Evolutionary conservation across 2,888 invertebrate species (phyloP).

Genomic region (Caenorhabditis drosophilae): DNA sequence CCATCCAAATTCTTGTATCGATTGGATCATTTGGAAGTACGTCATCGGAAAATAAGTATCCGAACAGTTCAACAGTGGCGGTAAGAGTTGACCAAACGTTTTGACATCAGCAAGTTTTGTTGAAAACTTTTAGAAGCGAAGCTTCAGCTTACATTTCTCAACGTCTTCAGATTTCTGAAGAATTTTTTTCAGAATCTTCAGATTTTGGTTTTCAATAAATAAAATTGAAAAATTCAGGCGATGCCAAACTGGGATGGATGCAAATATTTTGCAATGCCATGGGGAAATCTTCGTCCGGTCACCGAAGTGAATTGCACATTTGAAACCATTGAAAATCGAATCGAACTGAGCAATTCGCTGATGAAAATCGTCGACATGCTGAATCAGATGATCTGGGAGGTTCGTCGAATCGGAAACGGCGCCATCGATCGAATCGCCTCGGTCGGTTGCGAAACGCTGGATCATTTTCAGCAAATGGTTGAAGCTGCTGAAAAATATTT

Average conservation of each 20-base stretch:
- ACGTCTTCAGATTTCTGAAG: no score
- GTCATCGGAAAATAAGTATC: constrained; percentile 3
- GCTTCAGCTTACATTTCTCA: no score
- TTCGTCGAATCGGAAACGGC: constrained; percentile 18
- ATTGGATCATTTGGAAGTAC: constrained; percentile 41
- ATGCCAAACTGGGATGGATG: constrained; percentile 60
- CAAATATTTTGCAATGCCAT: constrained; percentile 61
- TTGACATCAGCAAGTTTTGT: no score
- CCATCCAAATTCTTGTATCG: constrained; percentile 46
- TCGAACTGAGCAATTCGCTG: constrained; percentile 54
- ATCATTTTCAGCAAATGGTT: constrained; percentile 31
- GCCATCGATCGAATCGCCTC: constrained; percentile 33
- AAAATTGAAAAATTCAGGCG: constrained; percentile 33
- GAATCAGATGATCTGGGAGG: constrained; percentile 24
- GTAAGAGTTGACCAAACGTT: constrained; percentile 8
- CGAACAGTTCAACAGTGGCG: constrained; percentile 43
- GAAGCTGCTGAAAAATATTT: constrained; percentile 6
- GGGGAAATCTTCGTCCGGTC: constrained; percentile 65
- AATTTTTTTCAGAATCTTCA: not conserved
- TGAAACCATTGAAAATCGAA: constrained; percentile 54
- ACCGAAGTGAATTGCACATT: constrained; percentile 49
- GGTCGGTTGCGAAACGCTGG: constrained; percentile 30
- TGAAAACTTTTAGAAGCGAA: not conserved
- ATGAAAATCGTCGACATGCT: constrained; percentile 33
- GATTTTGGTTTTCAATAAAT: not conserved